A percentile compares a stretch with the other conserved stretches of the same genome.
These are phyloP conservation scores for Hemichromis elongatus DNA, from an alignment of 2,113 vertebrate species.

Conservation along the genomic window DNA sequence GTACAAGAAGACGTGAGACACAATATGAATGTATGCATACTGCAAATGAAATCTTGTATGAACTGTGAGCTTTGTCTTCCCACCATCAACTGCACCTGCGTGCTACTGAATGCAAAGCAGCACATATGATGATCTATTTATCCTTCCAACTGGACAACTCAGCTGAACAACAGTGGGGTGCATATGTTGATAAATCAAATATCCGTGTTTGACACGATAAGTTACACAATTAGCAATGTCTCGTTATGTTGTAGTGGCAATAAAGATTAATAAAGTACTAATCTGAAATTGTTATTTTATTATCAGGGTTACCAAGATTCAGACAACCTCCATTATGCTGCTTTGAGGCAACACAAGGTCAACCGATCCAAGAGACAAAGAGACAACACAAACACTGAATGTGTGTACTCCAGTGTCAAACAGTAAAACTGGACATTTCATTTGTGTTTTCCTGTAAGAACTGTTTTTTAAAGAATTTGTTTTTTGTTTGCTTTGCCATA, in stretches of 20 bases:
- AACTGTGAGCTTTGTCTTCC: not conserved
- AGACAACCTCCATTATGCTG: not conserved
- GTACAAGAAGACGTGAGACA: not conserved
- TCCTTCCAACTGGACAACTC: not conserved
- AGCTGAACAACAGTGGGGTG: no score
- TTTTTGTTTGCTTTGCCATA: not conserved
- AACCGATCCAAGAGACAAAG: not conserved
- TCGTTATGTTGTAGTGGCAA: rapidly evolving
- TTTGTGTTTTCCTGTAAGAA: not conserved
- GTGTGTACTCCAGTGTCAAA: not conserved
- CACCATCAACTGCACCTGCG: not conserved
- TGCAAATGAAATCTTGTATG: not conserved
- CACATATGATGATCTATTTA: not conserved
- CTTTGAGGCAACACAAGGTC: not conserved
- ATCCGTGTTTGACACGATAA: no score
- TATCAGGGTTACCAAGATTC: not conserved
- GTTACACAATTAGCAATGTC: rapidly evolving
- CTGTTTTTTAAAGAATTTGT: not conserved
- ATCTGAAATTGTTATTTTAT: not conserved
- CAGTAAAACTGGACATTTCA: not conserved
- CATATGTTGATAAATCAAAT: no score
- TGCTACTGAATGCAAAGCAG: not conserved
- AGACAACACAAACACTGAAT: not conserved
- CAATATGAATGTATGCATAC: not conserved
- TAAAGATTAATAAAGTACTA: not conserved